phyloP scores from a whole-genome alignment of 2,888 invertebrate genomes.

The Tortrix viridana region DNA sequence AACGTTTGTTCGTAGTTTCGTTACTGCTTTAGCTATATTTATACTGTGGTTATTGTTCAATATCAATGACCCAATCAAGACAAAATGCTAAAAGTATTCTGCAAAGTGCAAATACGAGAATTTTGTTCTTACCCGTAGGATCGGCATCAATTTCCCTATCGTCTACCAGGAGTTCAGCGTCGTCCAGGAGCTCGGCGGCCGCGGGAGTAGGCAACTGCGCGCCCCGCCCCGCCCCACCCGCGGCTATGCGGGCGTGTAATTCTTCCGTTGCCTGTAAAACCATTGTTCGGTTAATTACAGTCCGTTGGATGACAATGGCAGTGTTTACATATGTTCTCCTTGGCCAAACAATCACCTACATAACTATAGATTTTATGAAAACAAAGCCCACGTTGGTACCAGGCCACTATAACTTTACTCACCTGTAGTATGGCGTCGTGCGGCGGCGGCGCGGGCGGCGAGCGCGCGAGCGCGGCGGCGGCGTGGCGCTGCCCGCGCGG shows the following conservation, averaged over 20 bases:
- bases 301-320: no score
- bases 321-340: no score
- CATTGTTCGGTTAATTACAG: background rate
- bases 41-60: no score
- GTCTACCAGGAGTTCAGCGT: constrained; percentile 95
- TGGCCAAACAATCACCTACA: no score
- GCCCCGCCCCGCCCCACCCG: constrained; percentile 69
- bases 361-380: background rate
- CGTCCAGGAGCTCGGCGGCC: constrained; percentile 94
- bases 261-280: constrained; percentile 92
- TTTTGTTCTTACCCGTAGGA: constrained; percentile 86
- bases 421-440: constrained; percentile 97
- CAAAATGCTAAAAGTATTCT: no score
- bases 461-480: constrained; percentile 93
- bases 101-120: no score
- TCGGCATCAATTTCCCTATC: constrained; percentile 95
- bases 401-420: constrained; percentile 27
- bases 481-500: constrained; percentile 96
- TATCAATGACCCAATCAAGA: no score
- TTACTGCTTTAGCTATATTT: no score
- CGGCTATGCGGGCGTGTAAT: constrained; percentile 95
- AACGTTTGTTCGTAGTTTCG: no score
- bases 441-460: constrained; percentile 88
- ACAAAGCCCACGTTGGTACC: background rate
- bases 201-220: constrained; percentile 90